A percentile compares a stretch with the other conserved stretches of the same genome.
These are phyloP conservation scores for Athripsodes cinereus DNA, from an alignment of 2,888 invertebrate species.

Conservation along the genomic window DNA sequence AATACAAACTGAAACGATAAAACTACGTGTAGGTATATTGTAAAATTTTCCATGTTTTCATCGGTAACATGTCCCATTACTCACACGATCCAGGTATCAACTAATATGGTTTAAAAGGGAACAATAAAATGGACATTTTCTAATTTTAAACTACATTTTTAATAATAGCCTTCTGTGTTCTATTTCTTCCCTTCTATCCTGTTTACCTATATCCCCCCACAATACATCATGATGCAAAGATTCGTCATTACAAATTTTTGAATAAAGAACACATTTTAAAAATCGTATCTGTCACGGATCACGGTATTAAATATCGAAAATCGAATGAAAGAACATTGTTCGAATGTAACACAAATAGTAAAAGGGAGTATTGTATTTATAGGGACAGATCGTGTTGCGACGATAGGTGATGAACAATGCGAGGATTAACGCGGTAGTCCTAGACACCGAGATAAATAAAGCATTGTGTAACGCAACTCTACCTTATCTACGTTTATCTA, in stretches of 20 bases:
- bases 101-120: not conserved
- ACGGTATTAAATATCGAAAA: not conserved
- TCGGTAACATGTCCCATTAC: too few relatives aligned
- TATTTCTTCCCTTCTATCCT: not conserved
- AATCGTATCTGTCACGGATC: not conserved
- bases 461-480: too few relatives aligned
- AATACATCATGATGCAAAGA: not conserved
- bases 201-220: not conserved
- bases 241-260: constrained; percentile 1
- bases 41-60: too few relatives aligned
- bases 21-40: too few relatives aligned
- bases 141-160: not conserved
- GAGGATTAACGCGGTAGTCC: too few relatives aligned
- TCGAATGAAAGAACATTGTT: not conserved
- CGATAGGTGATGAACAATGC: too few relatives aligned
- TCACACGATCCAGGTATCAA: not conserved
- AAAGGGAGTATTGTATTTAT: too few relatives aligned
- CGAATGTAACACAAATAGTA: not conserved
- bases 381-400: too few relatives aligned
- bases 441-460: too few relatives aligned
- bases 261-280: not conserved
- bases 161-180: not conserved
- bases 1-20: too few relatives aligned
- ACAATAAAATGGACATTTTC: not conserved
- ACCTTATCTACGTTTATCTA: too few relatives aligned